Conservation (phyloP, 2,113 vertebrate species). For the Oncorhynchus gorbuscha region DNA sequence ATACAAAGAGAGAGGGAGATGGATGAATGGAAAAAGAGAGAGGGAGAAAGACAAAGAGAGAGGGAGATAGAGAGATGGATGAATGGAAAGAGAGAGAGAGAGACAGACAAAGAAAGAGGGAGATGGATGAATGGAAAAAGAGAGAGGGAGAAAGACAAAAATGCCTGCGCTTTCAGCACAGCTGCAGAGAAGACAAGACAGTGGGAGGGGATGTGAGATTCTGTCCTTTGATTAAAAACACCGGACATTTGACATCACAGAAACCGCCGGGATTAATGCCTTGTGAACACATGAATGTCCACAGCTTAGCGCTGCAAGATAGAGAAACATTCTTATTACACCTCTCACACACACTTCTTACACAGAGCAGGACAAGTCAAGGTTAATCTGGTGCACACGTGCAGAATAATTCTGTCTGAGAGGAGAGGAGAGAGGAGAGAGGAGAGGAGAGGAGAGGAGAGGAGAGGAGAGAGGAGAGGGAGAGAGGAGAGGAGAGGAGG, state of each 20-base stretch:
- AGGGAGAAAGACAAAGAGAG: not conserved
- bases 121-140: not conserved
- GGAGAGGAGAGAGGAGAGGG: no score
- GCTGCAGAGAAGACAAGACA: slow-evolving; percentile 7
- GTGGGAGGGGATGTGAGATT: slow-evolving; percentile 28
- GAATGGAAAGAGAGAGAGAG: not conserved
- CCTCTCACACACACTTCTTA: not conserved
- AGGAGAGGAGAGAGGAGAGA: not conserved
- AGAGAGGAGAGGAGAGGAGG: not conserved
- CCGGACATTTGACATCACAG: slow-evolving; percentile 17
- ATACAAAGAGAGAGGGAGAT: not conserved
- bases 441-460: no score
- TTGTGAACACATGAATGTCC: slow-evolving; percentile 39
- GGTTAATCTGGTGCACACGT: slow-evolving; percentile 40
- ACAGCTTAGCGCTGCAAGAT: slow-evolving; percentile 13
- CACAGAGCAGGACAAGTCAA: slow-evolving; percentile 4
- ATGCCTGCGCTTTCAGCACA: not conserved
- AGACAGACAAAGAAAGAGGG: not conserved
- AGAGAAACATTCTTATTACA: not conserved
- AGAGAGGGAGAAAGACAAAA: not conserved
- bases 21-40: not conserved
- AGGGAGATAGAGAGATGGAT: not conserved
- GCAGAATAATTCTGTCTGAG: slow-evolving; percentile 21
- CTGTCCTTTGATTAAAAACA: slow-evolving; percentile 43
- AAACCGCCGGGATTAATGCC: slow-evolving; percentile 35